Evolutionary conservation across 1,140 invertebrate species (phyloP).

Genomic region (Drosophila melanogaster): Release_6_plus_ISO1_MT NT_037436.4:8984001-8984500

Average conservation of each 20-base stretch:
- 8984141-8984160: slow-evolving; percentile 87
- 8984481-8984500: slow-evolving; percentile 95
- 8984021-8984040: slow-evolving; percentile 87
- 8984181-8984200: slow-evolving; percentile 92
- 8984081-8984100: slow-evolving; percentile 87
- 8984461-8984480: slow-evolving; percentile 91
- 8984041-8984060: slow-evolving; percentile 90
- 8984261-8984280: slow-evolving; percentile 96
- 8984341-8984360: slow-evolving; percentile 94
- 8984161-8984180: slow-evolving; percentile 87
- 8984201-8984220: slow-evolving; percentile 97
- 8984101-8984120: slow-evolving; percentile 60
- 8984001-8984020: slow-evolving; percentile 88
- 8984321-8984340: slow-evolving; percentile 96
- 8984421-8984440: slow-evolving; percentile 94
- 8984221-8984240: slow-evolving; percentile 95
- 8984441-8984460: slow-evolving; percentile 89
- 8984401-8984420: slow-evolving; percentile 97
- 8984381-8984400: slow-evolving; percentile 99
- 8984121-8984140: slow-evolving; percentile 89
- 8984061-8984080: slow-evolving; percentile 90
- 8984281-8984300: slow-evolving; percentile 94
- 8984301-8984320: slow-evolving; percentile 90
- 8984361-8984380: slow-evolving; percentile 98
- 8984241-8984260: slow-evolving; percentile 96